Evolutionary conservation across 2,797 vertebrate genomes (phyloP).

Genomic region (Pseudochirops cupreus): DNA sequence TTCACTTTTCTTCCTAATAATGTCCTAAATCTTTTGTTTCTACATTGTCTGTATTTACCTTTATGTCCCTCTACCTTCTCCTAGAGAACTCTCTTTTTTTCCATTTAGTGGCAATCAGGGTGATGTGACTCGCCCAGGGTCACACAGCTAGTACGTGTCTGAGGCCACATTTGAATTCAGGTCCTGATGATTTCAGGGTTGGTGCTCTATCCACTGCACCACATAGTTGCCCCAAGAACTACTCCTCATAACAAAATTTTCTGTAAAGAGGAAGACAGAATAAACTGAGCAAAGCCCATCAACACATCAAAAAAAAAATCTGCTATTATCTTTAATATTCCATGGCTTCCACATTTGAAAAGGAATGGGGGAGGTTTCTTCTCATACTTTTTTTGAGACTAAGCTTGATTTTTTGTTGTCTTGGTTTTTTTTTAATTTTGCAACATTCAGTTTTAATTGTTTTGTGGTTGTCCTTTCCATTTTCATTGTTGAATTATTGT

Average conservation of each 20-base stretch:
- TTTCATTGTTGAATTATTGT: background rate
- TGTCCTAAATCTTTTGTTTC: background rate
- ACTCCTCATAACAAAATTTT: background rate
- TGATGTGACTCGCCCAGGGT: background rate
- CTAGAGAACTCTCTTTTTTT: background rate
- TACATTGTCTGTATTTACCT: background rate
- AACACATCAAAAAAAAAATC: background rate
- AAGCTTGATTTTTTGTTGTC: background rate
- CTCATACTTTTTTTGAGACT: background rate
- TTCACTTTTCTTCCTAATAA: background rate
- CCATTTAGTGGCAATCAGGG: background rate
- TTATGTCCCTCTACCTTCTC: background rate
- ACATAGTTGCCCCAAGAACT: background rate
- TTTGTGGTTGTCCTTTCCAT: background rate
- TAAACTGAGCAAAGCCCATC: background rate
- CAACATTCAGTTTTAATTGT: background rate
- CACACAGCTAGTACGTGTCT: background rate
- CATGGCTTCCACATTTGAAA: background rate
- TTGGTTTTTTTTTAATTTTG: background rate
- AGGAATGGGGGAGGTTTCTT: background rate
- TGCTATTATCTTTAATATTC: background rate
- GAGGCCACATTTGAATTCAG: background rate
- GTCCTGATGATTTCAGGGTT: background rate
- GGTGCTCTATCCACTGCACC: background rate
- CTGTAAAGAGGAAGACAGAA: background rate